Base-by-base conservation (phyloP, 2,113 vertebrate genomes). In the Forbesichthys papilliferus region DNA sequence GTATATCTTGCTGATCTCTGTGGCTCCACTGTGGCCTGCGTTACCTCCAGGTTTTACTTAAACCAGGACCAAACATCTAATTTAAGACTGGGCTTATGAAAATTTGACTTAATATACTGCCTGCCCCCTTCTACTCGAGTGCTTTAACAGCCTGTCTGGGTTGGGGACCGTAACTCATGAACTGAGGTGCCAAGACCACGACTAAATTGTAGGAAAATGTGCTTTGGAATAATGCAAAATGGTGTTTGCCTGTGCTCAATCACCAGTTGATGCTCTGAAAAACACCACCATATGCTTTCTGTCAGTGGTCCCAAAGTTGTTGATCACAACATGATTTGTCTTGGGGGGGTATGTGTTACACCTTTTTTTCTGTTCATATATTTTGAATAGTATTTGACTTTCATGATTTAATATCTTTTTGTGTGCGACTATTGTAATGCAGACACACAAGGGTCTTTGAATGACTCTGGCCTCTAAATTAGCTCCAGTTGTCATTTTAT, bases 1-100 rank as follows among this genome's bases (percentile, higher is more conserved):
- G 72, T 89, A 89, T 88, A 90, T 92, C 86, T 88, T 79, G 47
- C 61, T 85, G 87, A 91, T 87, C 86, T 84, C 71, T 69, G 68
- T 73, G 88, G 84, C 80, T 90, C 85, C 79, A 66, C 68, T 67
- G 77, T 68, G 80, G 64, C 79, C 79, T 81, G 59, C 4, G 9
- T 47, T 82, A 68, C 77, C 66, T 78, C 84, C 74, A 84, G 80
- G 78, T 84, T 86, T 75, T 62, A 87, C 70, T 87, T 78, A 85
- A 81, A 83, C 69, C 64, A 68, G 68, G 65, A 82, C 69, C 65
- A 69, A 85, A 78, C 9, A 68, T 82, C 80, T 87, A 73, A 87
- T 89, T 89, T 89, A 87, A 68, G 72, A 62, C 66, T 69, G 1
- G 79, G 78, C 79, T 90, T 86, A 87, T 84, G 76, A 84, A 86